Conservation (phyloP, 2,113 vertebrate species). For the Corythornis vintsioides region DNA sequence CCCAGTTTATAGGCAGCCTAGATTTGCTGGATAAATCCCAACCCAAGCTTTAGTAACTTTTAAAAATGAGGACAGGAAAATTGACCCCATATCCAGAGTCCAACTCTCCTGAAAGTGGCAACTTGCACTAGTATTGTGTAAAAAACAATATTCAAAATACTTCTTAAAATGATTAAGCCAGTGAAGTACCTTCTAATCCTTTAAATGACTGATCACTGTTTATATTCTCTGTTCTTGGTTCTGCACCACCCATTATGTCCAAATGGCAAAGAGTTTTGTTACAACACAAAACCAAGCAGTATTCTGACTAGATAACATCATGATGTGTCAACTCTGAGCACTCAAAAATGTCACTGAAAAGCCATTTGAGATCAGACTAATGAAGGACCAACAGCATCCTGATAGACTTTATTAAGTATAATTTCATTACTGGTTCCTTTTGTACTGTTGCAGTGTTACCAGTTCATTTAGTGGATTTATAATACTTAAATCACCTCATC, state of each 20-base stretch:
- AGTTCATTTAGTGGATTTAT: background rate
- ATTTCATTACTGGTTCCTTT: background rate
- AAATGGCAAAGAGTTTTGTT: background rate
- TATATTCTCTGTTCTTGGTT: background rate
- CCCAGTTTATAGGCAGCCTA: background rate
- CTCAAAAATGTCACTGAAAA: background rate
- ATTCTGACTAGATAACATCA: background rate
- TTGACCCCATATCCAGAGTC: background rate
- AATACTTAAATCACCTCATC: background rate
- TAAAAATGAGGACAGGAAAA: background rate
- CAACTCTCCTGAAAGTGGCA: background rate
- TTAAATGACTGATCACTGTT: background rate
- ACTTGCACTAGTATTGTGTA: background rate
- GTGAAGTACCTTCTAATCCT: background rate
- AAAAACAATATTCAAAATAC: background rate
- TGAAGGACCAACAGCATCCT: background rate
- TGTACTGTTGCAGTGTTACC: background rate
- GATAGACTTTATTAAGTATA: background rate
- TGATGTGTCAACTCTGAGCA: background rate
- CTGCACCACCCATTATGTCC: background rate
- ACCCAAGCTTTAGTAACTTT: background rate
- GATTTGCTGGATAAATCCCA: background rate
- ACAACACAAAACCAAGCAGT: background rate
- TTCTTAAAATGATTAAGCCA: background rate
- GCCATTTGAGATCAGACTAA: background rate